phyloP scores from a whole-genome alignment of 2,888 invertebrate species.

The Drosophila pegasa region DNA sequence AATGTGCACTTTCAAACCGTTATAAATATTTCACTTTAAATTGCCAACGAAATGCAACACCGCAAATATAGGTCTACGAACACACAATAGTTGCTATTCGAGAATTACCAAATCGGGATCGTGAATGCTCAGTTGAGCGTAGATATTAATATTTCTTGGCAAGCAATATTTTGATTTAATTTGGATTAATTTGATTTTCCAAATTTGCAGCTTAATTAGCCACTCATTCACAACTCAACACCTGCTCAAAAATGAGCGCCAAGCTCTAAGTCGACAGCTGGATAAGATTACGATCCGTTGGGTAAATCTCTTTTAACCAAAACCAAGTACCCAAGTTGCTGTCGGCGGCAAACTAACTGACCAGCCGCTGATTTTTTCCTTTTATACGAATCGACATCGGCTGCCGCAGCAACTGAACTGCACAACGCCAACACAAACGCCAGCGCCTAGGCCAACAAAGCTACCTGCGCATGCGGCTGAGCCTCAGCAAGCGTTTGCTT shows the following conservation, averaged over 20 bases:
- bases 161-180: constrained; percentile 41
- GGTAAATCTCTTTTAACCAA: constrained; percentile 11
- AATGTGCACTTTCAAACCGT: constrained; percentile 12
- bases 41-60: constrained; percentile 28
- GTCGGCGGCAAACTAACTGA: constrained; percentile 80
- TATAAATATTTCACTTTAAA: constrained; percentile 67
- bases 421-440: constrained; percentile 18
- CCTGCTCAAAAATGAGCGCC: constrained; percentile 46
- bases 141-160: constrained; percentile 38
- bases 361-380: constrained; percentile 77
- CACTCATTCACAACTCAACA: constrained; percentile 55
- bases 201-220: constrained; percentile 58
- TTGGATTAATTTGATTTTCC: constrained; percentile 26
- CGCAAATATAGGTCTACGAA: constrained; percentile 19
- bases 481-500: constrained; percentile 18
- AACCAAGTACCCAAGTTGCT: constrained; percentile 70
- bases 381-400: constrained; percentile 78
- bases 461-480: background rate
- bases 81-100: constrained; percentile 45
- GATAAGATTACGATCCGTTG: constrained; percentile 29
- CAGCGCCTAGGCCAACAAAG: constrained; percentile 6
- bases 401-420: constrained; percentile 37
- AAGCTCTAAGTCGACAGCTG: constrained; percentile 27
- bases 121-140: constrained; percentile 62
- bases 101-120: constrained; percentile 56